Conservation (phyloP, 2,797 vertebrate genomes). For the Leptodactylus fallax region DNA sequence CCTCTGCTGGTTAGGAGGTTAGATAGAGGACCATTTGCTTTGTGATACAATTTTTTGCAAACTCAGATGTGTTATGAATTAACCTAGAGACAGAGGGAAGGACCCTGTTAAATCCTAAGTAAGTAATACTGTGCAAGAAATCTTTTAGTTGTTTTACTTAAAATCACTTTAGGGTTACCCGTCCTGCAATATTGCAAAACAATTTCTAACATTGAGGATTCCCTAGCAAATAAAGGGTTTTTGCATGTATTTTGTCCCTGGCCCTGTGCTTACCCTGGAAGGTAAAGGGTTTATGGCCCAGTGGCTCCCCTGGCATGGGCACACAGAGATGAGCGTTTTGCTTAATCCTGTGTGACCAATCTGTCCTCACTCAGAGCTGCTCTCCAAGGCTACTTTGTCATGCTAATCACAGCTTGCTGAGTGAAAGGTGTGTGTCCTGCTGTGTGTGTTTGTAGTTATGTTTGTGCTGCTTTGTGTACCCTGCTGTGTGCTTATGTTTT, state of each 20-base stretch:
- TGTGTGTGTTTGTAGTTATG: constrained; percentile 39
- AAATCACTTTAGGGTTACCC: not conserved
- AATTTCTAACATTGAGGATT: not conserved
- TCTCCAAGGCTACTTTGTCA: constrained; percentile 56
- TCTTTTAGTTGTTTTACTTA: not conserved
- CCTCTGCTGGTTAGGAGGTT: not conserved
- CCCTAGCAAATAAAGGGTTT: constrained; percentile 13
- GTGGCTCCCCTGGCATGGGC: constrained; percentile 40
- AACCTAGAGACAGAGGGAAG: too few species aligned
- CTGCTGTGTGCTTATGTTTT: constrained; percentile 46
- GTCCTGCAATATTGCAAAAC: not conserved
- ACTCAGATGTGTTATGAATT: not conserved
- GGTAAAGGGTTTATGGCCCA: constrained; percentile 24
- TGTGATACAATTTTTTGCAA: not conserved
- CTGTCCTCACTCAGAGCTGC: constrained; percentile 59
- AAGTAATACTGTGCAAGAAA: too few species aligned
- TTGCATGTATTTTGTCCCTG: not conserved
- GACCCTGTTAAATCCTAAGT: too few species aligned
- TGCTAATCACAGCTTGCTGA: constrained; percentile 60
- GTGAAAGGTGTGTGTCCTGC: constrained; percentile 58
- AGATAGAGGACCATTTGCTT: not conserved
- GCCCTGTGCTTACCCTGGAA: not conserved
- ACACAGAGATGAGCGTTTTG: constrained; percentile 54
- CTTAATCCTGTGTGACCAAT: constrained; percentile 63
- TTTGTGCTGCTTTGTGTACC: constrained; percentile 33